Base-by-base conservation (phyloP, 2,888 invertebrate genomes). In the Luperina testacea region DNA sequence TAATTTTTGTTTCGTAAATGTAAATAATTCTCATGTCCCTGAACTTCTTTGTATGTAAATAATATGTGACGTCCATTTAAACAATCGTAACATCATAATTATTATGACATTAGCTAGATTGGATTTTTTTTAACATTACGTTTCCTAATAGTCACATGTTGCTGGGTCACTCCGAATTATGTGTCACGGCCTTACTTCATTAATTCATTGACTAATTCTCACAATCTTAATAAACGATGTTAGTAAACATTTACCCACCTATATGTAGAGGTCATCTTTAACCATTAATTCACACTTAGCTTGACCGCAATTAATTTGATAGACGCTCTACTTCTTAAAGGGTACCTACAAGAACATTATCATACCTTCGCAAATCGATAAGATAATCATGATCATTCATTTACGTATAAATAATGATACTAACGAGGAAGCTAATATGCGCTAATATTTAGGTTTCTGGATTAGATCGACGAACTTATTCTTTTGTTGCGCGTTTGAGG, bases 131-230 rank as follows among this genome's bases (percentile, higher is more conserved):
- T 42, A 70, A 70, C 2, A 4, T 38, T 38, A 64, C 75, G 24
- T 72, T 69, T 70, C 48, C 0, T 15, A 48, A 48, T 48, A 15
- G 61, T 57, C 45, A 78, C 53, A 68, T 61, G 24, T 61, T n/a
- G 64, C 75, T 85, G 69, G 80, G 77, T 73, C 73, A 64, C 17
- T 72, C 69, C 38, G 64, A 72, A 69, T 77, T 77, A 57, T 77
- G 72, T 79, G 80, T 87, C 87, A 87, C 9, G 87, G 87, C 53
- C 78, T 73, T 63, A 77, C 64, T 74, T 75, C 53, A 87, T 84
- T 78, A 84, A 87, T 80, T 86, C 86, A 83, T 82, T 87, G 84
- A 84, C 74, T 45, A 79, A 73, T 83, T 81, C 77, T 81, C 78
- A 78, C 78, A 81, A 42, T 65, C 20, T 27, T 64, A 61, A 61